Percentiles rank a stretch among this genome's conserved stretches.
Conservation (phyloP, 2,888 invertebrate species). For the Cantharis rustica region DNA sequence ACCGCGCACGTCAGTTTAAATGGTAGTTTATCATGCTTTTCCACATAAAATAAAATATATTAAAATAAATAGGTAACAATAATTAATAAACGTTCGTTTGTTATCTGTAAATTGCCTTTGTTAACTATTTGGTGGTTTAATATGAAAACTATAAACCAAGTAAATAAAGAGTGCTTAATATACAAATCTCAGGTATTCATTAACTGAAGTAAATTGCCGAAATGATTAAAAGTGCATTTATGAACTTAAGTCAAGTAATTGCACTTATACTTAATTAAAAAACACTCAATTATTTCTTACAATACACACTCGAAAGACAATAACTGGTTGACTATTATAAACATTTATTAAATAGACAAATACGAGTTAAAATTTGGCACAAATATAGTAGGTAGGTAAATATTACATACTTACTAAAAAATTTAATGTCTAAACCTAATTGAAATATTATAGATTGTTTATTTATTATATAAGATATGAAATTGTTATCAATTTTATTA, state of each 20-base stretch:
- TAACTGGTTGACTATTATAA: conserved; percentile 16
- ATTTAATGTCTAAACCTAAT: background rate
- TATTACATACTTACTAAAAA: background rate
- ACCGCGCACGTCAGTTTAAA: background rate
- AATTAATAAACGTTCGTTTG: background rate
- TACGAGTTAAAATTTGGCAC: conserved; percentile 27
- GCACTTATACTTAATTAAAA: conserved; percentile 32
- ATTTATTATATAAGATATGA: background rate
- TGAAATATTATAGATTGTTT: background rate
- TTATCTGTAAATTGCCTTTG: background rate
- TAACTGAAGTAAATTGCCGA: background rate
- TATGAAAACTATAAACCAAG: background rate
- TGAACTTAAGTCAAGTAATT: conserved; percentile 36
- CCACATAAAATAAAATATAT: background rate
- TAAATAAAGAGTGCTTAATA: background rate
- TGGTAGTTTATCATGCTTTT: background rate
- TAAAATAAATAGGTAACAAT: background rate
- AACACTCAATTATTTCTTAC: conserved; percentile 13
- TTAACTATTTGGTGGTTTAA: background rate
- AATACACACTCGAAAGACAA: conserved; percentile 1
- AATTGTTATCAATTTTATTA: background rate
- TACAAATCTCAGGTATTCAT: background rate
- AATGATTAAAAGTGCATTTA: conserved; percentile 5
- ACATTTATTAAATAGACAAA: conserved; percentile 25
- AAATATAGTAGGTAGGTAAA: conserved; percentile 8